phyloP scores from a whole-genome alignment of 2,888 invertebrate species.

The Embidobia sp. region DNA sequence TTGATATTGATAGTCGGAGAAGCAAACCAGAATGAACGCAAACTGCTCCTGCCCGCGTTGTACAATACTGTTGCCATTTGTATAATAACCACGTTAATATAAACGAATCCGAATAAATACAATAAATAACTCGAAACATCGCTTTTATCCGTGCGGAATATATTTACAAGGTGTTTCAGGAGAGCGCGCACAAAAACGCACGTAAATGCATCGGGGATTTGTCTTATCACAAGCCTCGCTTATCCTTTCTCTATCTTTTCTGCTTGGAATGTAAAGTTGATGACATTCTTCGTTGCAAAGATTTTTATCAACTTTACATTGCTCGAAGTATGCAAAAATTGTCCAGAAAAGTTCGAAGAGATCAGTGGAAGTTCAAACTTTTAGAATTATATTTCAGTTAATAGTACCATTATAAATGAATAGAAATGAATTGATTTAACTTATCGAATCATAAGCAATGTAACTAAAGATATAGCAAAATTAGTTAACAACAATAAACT shows the following conservation, averaged over 20 bases:
- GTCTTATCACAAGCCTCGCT: neutral
- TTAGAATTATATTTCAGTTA: neutral
- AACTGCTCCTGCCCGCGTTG: slow-evolving; percentile 9
- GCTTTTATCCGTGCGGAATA: no score
- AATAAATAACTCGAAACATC: slow-evolving; percentile 10
- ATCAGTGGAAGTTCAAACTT: no score
- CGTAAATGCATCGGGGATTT: neutral
- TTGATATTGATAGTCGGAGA: slow-evolving; percentile 4
- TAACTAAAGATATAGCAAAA: no score
- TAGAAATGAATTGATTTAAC: no score
- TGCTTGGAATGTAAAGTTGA: neutral
- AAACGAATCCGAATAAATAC: slow-evolving; percentile 1
- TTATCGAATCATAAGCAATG: no score
- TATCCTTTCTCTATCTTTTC: neutral
- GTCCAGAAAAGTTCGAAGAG: no score
- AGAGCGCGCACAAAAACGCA: neutral
- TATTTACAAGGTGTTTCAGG: slow-evolving; percentile 11
- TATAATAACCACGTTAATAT: slow-evolving; percentile 40
- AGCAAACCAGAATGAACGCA: slow-evolving; percentile 8
- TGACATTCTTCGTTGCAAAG: neutral
- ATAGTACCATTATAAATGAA: no score
- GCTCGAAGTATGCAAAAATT: no score
- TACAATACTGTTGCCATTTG: slow-evolving; percentile 45
- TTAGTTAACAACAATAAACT: no score
- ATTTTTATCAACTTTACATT: slow-evolving; percentile 1